These are phyloP conservation scores for Rhopalosiphum maidis DNA, from an alignment of 1,140 invertebrate genomes.

Conservation along the genomic window DNA sequence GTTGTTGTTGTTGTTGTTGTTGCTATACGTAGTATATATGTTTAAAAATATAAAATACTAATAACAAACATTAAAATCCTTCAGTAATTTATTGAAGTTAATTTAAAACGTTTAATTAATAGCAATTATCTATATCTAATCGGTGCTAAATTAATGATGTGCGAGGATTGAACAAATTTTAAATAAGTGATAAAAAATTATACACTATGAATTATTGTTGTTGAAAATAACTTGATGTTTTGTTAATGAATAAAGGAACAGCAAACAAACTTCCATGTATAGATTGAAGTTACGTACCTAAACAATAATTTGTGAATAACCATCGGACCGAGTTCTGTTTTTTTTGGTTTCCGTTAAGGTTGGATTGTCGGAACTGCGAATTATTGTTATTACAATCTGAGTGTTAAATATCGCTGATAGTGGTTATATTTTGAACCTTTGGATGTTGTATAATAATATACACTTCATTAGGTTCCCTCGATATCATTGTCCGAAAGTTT, in stretches of 20 bases:
- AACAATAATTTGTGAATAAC: constrained; percentile 28
- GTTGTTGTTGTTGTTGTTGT: too few species aligned
- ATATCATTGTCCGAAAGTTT: constrained; percentile 50
- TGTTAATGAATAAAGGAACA: background rate
- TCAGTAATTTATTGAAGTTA: background rate
- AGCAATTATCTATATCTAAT: background rate
- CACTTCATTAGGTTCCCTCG: constrained; percentile 45
- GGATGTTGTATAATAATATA: constrained; percentile 51
- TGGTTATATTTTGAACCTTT: background rate
- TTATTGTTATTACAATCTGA: constrained; percentile 35
- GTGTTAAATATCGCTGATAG: constrained; percentile 29
- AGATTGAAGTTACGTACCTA: background rate
- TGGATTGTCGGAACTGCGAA: background rate
- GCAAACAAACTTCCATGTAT: background rate
- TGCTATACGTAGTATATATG: background rate
- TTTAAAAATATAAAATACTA: background rate
- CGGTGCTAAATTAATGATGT: too few species aligned
- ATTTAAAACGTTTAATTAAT: background rate
- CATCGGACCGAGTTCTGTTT: constrained; percentile 6
- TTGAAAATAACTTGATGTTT: background rate
- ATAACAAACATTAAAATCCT: background rate
- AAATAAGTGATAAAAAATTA: too few species aligned
- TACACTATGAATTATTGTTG: background rate
- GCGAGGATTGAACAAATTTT: too few species aligned
- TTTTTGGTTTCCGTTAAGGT: background rate